Base-by-base conservation (phyloP, 2,888 invertebrate species). In the Coenonympha arcania region DNA sequence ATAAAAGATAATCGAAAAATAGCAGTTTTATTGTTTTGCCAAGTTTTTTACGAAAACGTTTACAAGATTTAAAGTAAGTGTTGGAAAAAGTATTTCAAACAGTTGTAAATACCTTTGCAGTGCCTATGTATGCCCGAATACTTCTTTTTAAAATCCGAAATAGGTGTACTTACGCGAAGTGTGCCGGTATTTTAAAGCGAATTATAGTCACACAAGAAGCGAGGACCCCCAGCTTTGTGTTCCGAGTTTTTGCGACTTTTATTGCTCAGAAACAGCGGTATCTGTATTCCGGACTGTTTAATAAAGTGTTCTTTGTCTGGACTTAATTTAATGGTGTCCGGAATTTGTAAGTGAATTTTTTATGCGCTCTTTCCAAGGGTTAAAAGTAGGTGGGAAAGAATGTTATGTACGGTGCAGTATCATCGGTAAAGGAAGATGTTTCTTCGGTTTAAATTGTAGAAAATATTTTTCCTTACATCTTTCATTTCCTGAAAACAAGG, bases 141-240 rank as follows among this genome's bases (percentile, higher is more conserved):
- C 15, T 16, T 9, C 30, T 30, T 20, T 19, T 42, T 42, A 5
- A 42, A 52, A 50, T 49, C 6, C 59, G 30, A 63, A 69, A 65
- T 68, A 65, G 55, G 63, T 60, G 54, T 57, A 55, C n/a, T n/a
- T n/a, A n/a, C n/a, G n/a, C 57, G 52, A 52, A 56, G 61, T 65
- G 62, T 62, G 60, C 60, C 53, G 54, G 57, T 57, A 57, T 57
- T 26, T 41, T 60, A 62, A 64, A 72, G 66, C 68, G 69, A 75
- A 75, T 73, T 73, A 71, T 71, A 62, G 66, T 57, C 59, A 50
- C 51, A 58, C 61, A 58, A 63, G 62, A 59, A 61, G 61, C 34
- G 24, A 59, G 49, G 54, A n/a, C n/a, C 47, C 54, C 56, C 61
- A 50, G 62, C 64, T 58, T 51, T 55, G 59, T 61, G 65, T 66